Evolutionary conservation across 1,140 invertebrate genomes (phyloP).

Genomic region (Pantala flavescens): DNA sequence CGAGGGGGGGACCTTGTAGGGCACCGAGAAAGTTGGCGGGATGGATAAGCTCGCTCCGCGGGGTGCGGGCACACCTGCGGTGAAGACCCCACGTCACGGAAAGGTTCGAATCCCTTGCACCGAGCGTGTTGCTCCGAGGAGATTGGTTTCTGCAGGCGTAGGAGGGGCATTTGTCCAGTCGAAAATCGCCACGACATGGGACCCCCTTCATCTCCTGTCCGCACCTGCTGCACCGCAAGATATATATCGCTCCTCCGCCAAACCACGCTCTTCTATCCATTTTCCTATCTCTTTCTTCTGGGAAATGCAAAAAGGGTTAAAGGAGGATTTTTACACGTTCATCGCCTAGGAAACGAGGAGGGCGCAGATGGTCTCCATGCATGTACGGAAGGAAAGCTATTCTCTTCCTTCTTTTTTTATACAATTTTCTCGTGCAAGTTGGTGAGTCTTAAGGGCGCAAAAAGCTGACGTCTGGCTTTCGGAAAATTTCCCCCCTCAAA

Average conservation of each 20-base stretch:
- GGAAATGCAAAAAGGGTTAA: background rate
- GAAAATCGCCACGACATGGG: background rate
- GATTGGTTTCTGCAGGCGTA: background rate
- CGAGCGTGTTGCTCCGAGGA: background rate
- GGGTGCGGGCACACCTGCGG: background rate
- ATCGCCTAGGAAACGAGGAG: background rate
- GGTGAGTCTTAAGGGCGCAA: background rate
- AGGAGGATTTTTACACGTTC: background rate
- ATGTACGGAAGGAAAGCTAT: background rate
- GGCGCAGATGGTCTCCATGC: background rate
- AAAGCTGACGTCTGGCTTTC: background rate
- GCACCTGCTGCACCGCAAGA: background rate
- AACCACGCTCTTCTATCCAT: background rate
- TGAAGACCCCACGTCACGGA: background rate
- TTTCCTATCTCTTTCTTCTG: background rate
- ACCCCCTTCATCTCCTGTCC: background rate
- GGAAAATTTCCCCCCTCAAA: background rate
- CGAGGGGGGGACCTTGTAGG: background rate
- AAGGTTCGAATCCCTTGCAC: background rate
- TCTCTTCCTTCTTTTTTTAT: background rate
- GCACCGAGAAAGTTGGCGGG: background rate
- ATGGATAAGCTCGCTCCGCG: background rate
- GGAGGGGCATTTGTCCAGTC: background rate
- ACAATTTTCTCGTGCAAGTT: background rate
- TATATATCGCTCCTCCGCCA: background rate